These are phyloP conservation scores for Drosophila subpulchrella DNA, from an alignment of 1,140 invertebrate genomes.

Conservation along the genomic window DNA sequence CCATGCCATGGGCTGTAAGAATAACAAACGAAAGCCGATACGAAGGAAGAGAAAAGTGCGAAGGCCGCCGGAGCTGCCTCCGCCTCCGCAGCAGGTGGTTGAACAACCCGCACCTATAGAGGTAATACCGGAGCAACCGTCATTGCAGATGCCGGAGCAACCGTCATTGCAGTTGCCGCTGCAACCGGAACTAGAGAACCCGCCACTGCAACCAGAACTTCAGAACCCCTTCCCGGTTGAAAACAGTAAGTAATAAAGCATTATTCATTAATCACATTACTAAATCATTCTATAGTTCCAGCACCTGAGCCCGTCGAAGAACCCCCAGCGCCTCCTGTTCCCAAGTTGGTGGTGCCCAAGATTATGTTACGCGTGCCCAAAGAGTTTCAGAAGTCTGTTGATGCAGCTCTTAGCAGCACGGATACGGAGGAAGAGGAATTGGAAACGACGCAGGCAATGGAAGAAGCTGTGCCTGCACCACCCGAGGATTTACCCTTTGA, in stretches of 20 bases:
- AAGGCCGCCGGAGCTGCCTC: constrained; percentile 6
- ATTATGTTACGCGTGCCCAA: constrained; percentile 85
- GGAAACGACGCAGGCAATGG: constrained; percentile 19
- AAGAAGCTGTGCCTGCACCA: constrained; percentile 14
- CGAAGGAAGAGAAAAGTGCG: constrained; percentile 10
- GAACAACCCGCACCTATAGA: not conserved
- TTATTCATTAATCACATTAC: not conserved
- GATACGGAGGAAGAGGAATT: constrained; percentile 71
- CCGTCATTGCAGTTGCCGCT: not conserved
- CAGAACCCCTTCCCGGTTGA: constrained; percentile 6
- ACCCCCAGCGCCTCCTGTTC: constrained; percentile 24
- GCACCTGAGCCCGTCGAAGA: constrained; percentile 16
- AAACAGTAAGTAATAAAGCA: constrained; percentile 28
- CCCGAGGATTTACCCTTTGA: not conserved
- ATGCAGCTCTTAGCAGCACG: constrained; percentile 75
- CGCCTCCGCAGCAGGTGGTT: constrained; percentile 3
- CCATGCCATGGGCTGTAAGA: constrained; percentile 69
- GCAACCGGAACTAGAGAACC: constrained; percentile 8
- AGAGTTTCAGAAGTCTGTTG: constrained; percentile 81
- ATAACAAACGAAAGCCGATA: constrained; percentile 39
- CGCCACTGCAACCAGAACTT: constrained; percentile 10
- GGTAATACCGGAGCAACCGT: not conserved
- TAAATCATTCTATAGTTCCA: constrained; percentile 55
- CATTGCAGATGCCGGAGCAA: not conserved
- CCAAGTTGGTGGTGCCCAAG: constrained; percentile 85